Conservation (phyloP, 2,888 invertebrate genomes). For the Tenthredo scrophulariae region DNA sequence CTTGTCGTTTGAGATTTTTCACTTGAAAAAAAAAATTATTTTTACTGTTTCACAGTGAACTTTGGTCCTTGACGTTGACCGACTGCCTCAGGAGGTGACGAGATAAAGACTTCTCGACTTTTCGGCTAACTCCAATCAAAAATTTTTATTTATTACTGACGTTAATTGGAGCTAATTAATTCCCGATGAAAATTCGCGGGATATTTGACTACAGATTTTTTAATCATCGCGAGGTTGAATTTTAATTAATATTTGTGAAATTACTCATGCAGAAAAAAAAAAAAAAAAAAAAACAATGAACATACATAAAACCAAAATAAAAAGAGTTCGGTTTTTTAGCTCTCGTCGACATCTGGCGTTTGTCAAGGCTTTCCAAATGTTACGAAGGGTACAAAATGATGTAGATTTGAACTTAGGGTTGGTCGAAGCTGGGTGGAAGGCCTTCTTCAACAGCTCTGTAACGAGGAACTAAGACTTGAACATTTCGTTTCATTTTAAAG, state of each 20-base stretch:
- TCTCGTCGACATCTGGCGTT: background rate
- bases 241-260: background rate
- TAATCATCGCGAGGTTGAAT: background rate
- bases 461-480: background rate
- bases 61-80: slow-evolving; percentile 9
- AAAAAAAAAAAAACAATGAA: background rate
- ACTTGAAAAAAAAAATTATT: background rate
- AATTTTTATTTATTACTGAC: background rate
- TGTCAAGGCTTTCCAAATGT: background rate
- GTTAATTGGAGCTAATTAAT: background rate
- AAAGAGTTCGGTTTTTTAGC: background rate
- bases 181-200: background rate
- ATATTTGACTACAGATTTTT: background rate
- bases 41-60: background rate
- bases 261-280: background rate
- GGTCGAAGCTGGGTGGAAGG: background rate
- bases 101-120: background rate
- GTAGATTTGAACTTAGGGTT: background rate
- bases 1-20: background rate
- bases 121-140: background rate
- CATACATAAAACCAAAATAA: background rate
- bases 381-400: background rate
- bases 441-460: background rate
- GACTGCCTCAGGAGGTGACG: background rate
- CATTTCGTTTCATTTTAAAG: background rate